Conservation (phyloP, 2,797 vertebrate genomes). For the Diglossa cyanea region DNA sequence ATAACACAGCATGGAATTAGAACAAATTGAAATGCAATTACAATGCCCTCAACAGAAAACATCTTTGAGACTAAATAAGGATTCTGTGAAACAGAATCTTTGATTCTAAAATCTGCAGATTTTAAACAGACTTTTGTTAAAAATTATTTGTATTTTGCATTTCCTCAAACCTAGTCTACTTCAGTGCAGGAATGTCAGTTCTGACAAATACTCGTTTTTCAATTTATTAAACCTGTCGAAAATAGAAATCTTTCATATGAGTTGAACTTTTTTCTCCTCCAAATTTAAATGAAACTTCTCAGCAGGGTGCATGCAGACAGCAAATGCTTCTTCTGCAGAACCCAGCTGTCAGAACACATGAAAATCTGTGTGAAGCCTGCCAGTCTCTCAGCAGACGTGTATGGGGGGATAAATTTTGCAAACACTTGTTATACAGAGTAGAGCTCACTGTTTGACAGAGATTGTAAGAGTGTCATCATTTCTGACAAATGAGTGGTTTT, state of each 20-base stretch:
- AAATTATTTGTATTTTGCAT: background rate
- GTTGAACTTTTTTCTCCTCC: background rate
- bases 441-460: background rate
- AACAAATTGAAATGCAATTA: background rate
- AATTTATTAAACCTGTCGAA: background rate
- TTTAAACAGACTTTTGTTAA: background rate
- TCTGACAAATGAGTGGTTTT: background rate
- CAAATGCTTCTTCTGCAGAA: background rate
- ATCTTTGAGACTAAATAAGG: background rate
- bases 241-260: background rate
- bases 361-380: background rate
- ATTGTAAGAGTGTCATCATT: background rate
- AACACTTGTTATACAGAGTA: background rate
- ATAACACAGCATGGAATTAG: background rate
- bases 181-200: background rate
- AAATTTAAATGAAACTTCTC: constrained; percentile 8
- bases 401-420: background rate
- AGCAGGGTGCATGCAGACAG: background rate
- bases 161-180: background rate
- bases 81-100: background rate
- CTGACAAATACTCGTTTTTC: background rate
- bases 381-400: background rate
- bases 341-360: background rate
- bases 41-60: background rate
- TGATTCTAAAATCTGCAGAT: background rate